Conservation (phyloP, 2,113 vertebrate genomes). For the human (Homo sapiens) region GRCh38 chr14:42046501-42047000, state of each 20-base stretch:
- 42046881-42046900: neutral
- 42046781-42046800: neutral
- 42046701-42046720: neutral
- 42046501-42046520: neutral
- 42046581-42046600: neutral
- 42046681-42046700: neutral
- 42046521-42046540: neutral
- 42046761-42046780: neutral
- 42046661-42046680: neutral
- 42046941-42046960: rapidly evolving
- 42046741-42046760: neutral
- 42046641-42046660: neutral
- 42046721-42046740: neutral
- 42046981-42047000: neutral
- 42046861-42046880: rapidly evolving
- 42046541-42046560: neutral
- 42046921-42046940: neutral
- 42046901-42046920: neutral
- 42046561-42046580: neutral
- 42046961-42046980: neutral
- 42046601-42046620: neutral
- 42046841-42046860: rapidly evolving
- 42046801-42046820: neutral
- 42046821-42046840: neutral
- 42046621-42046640: neutral